Evolutionary conservation across 2,797 vertebrate genomes (phyloP), one percentile per base, ranked within the genome.

Genomic region (Oryzias sinensis): DNA sequence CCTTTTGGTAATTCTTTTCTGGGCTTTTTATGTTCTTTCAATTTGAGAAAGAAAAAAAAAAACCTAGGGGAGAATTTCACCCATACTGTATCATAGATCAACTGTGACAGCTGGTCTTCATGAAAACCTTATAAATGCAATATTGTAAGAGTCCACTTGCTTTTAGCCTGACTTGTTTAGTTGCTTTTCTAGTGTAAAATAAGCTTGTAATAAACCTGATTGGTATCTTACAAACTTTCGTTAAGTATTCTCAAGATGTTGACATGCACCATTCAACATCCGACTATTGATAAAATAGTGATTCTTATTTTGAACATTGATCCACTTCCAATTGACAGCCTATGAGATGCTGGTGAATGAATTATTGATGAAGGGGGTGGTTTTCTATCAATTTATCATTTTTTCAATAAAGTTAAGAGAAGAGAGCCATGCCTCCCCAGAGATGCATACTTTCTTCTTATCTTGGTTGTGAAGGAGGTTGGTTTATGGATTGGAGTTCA

Each of bases 121-220:
- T 77, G 65, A 68, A 55, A 59, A 20, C 57, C 45, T 27, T 44
- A 22, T 59, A 66, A 68, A 71, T 79, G 72, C 69, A 72, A 53
- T 56, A 22, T 52, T 70, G 45, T 50, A 50, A 56, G 48, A 74
- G 65, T 72, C 57, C 14, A 51, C 62, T 77, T 74, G 47, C 62
- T 64, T 76, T 69, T 57, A 73, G 68, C 22, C 14, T 2, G 57
- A 40, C 55, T 56, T 57, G 70, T 60, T 76, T 67, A 60, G 44
- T 72, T 65, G 59, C 62, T 75, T 78, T 69, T 84, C 84, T 66
- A 73, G 73, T 62, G 56, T 22, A 59, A 61, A 41, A 72, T 80
- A 9, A 33, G 6, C 7, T 33, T 33, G 7, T 33, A 65, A 62
- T 49, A 46, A 73, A 43, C 53, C 68, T 64, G 70, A 74, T 77